Percentiles rank a stretch among this genome's conserved stretches.
Conservation (phyloP, 2,888 invertebrate species). For the Mesorhabditis spiculigera region DNA sequence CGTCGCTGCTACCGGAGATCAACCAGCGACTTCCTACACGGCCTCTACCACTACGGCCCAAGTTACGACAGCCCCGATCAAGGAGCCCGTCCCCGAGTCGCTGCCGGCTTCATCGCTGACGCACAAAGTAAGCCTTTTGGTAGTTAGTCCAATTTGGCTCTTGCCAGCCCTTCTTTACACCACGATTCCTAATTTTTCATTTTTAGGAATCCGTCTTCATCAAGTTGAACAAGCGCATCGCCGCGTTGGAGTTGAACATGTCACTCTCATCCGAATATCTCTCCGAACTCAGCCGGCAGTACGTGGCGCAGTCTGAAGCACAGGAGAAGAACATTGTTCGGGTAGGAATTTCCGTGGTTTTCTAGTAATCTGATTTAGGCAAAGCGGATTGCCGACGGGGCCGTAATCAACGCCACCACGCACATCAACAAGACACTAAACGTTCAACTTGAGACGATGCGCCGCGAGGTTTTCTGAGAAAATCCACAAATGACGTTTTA, state of each 20-base stretch:
- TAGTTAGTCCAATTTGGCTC: neutral
- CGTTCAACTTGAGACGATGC: conserved; percentile 1
- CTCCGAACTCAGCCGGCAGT: conserved; percentile 78
- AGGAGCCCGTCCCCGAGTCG: neutral
- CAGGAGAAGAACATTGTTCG: conserved; percentile 3
- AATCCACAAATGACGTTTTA: too few relatives aligned
- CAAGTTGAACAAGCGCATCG: conserved; percentile 84
- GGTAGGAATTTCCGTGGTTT: neutral
- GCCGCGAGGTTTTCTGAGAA: neutral
- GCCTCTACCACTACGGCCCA: too few relatives aligned
- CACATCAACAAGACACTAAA: neutral
- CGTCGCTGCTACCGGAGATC: neutral
- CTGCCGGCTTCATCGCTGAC: conserved; percentile 46
- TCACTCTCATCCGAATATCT: conserved; percentile 91
- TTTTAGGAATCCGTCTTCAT: conserved; percentile 82
- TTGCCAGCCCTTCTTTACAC: neutral
- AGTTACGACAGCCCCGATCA: too few relatives aligned
- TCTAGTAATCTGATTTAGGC: neutral
- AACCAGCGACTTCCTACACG: neutral
- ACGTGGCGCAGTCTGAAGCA: conserved; percentile 13
- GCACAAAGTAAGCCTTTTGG: conserved; percentile 67
- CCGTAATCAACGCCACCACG: neutral
- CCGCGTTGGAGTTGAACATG: conserved; percentile 85
- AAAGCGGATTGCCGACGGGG: neutral
- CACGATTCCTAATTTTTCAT: neutral